A percentile compares a stretch with the other conserved stretches of the same genome.
Conservation (phyloP, 1,140 invertebrate genomes). For the Eufriesea mexicana region DNA sequence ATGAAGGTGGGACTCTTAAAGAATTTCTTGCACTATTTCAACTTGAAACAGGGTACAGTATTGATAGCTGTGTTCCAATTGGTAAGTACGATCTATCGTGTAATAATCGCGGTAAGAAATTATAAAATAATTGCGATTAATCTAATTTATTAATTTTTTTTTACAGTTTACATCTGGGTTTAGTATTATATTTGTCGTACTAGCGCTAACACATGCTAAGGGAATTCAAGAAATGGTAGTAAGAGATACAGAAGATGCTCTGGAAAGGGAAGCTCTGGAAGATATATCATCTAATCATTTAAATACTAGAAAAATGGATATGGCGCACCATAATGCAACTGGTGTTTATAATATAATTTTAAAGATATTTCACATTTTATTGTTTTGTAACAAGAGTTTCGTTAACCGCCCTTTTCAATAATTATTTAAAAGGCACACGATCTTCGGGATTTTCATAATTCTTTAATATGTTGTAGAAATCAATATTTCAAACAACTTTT, state of each 20-base stretch:
- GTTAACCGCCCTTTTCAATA: background rate
- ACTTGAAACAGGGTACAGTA: constrained; percentile 81
- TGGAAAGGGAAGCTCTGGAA: constrained; percentile 78
- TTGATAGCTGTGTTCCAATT: constrained; percentile 81
- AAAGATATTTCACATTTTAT: background rate
- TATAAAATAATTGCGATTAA: background rate
- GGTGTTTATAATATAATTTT: constrained; percentile 64
- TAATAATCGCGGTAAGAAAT: background rate
- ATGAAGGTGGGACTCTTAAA: constrained; percentile 77
- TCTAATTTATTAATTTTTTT: background rate
- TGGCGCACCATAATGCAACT: constrained; percentile 80
- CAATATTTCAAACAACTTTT: no score
- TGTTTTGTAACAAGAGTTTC: constrained; percentile 7
- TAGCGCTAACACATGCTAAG: constrained; percentile 80
- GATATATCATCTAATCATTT: constrained; percentile 79
- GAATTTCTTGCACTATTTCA: constrained; percentile 79
- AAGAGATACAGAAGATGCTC: constrained; percentile 80
- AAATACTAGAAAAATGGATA: constrained; percentile 80
- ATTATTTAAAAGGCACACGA: background rate
- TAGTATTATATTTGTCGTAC: constrained; percentile 78
- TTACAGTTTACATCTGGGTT: constrained; percentile 80
- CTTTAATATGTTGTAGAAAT: no score
- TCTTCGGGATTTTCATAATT: no score
- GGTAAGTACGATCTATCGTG: constrained; percentile 65
- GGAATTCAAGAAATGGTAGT: constrained; percentile 81